Conservation (phyloP, 2,797 vertebrate species). For the Anniella stebbinsi region DNA sequence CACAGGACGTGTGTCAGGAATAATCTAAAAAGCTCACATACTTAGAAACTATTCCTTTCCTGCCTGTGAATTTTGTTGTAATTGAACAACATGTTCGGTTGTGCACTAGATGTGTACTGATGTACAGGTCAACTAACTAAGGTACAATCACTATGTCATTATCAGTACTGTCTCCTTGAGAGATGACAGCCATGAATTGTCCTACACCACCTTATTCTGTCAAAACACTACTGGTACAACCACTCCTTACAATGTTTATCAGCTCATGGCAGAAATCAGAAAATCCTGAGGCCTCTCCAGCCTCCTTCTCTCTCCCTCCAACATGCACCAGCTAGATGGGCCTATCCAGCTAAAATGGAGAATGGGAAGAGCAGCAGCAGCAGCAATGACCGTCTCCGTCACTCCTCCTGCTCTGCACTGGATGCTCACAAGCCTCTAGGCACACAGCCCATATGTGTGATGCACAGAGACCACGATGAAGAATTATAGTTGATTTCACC, state of each 20-base stretch:
- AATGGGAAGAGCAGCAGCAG: too few relatives aligned
- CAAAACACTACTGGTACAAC: too few relatives aligned
- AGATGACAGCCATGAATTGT: neutral
- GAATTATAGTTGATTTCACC: neutral
- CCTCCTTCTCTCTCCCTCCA: too few relatives aligned
- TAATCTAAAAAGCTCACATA: neutral
- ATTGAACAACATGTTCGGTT: neutral
- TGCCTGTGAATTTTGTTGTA: neutral
- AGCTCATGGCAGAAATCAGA: neutral
- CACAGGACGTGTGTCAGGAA: neutral
- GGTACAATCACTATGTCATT: neutral
- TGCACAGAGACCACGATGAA: too few relatives aligned
- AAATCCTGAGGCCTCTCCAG: too few relatives aligned
- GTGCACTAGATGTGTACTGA: neutral
- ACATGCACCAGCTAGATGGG: too few relatives aligned
- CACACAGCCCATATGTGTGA: too few relatives aligned
- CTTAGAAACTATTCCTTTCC: neutral
- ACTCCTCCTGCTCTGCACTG: too few relatives aligned
- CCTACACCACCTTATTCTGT: neutral
- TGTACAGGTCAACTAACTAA: neutral
- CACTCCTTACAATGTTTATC: neutral
- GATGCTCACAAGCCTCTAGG: too few relatives aligned
- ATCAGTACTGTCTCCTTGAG: neutral
- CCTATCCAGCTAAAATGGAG: too few relatives aligned
- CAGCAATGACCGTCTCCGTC: too few relatives aligned